These are phyloP conservation scores for Mus caroli DNA, from an alignment of 2,797 vertebrate genomes.

Conservation along the genomic window DNA sequence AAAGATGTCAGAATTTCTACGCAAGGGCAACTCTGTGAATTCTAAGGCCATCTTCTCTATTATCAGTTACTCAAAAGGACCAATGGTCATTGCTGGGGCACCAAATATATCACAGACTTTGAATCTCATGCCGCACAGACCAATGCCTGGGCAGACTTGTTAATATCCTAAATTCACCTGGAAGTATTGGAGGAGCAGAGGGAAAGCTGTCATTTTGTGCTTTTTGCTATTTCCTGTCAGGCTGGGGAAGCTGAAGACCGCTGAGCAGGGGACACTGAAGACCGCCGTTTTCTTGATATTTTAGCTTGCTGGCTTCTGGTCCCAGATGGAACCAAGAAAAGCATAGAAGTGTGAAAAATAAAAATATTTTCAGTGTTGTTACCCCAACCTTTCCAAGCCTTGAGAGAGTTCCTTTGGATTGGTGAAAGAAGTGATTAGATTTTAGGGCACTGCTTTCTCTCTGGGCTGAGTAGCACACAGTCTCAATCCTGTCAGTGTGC, in stretches of 20 bases:
- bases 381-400: constrained; percentile 83
- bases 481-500: constrained; percentile 63
- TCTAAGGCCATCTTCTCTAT: not conserved
- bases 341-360: constrained; percentile 86
- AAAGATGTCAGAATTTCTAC: constrained; percentile 55
- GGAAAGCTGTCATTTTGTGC: constrained; percentile 71
- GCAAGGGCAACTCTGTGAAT: constrained; percentile 22
- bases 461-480: constrained; percentile 55
- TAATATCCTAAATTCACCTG: constrained; percentile 60
- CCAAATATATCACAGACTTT: constrained; percentile 1
- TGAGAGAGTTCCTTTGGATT: constrained; percentile 80
- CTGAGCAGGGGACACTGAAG: constrained; percentile 69
- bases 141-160: constrained; percentile 58
- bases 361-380: constrained; percentile 85
- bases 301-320: constrained; percentile 80
- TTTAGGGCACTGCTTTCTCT: constrained; percentile 64
- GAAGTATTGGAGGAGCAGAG: constrained; percentile 61
- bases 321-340: constrained; percentile 84
- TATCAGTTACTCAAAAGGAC: constrained; percentile 15
- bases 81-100: constrained; percentile 21
- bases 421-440: constrained; percentile 75
- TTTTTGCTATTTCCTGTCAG: constrained; percentile 78
- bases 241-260: constrained; percentile 55
- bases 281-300: constrained; percentile 81
- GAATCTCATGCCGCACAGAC: not conserved